Conservation (phyloP, 2,797 vertebrate species). For the Sebastes melanostomus region DNA sequence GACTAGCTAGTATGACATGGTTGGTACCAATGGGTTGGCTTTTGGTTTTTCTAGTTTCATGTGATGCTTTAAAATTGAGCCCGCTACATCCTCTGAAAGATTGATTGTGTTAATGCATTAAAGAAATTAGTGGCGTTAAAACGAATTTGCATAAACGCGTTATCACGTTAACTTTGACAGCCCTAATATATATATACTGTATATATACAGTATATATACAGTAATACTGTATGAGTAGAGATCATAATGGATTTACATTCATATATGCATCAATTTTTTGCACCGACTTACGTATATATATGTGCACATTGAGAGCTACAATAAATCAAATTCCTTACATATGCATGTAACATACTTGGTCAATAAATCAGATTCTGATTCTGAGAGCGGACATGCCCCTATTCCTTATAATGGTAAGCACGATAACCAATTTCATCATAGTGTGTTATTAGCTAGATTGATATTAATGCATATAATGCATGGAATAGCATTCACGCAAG, state of each 20-base stretch:
- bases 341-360: background rate
- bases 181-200: too few species aligned
- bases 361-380: background rate
- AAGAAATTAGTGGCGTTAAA: too few species aligned
- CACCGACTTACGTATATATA: background rate
- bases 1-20: too few species aligned
- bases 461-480: background rate
- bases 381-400: background rate
- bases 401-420: background rate
- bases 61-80: too few species aligned
- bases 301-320: background rate
- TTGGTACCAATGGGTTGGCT: too few species aligned
- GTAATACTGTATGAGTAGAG: background rate
- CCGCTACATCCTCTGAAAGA: too few species aligned
- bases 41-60: accelerated
- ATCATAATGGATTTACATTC: background rate
- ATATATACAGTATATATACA: too few species aligned
- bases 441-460: background rate
- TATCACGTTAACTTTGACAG: too few species aligned
- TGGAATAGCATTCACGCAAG: background rate
- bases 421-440: background rate
- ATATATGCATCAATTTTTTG: background rate
- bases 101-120: too few species aligned
- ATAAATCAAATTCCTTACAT: background rate
- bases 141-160: too few species aligned